Evolutionary conservation across 2,797 vertebrate species (phyloP).

Genomic region (Manis pentadactyla): DNA sequence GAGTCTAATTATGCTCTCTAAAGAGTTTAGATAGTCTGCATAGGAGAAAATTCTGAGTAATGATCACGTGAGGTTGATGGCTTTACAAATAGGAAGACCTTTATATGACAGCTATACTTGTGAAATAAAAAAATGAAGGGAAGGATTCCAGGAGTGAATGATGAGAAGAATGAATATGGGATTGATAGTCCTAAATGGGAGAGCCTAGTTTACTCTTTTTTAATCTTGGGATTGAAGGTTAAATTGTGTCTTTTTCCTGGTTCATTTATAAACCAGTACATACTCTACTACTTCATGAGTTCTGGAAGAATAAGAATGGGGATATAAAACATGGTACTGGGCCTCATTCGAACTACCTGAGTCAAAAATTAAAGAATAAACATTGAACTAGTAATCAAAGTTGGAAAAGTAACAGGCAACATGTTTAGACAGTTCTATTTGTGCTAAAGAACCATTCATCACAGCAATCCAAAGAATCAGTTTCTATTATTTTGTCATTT

Average conservation of each 20-base stretch:
- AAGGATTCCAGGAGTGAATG: background rate
- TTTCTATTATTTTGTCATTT: background rate
- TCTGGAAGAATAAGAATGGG: background rate
- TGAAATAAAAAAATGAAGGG: background rate
- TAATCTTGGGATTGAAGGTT: background rate
- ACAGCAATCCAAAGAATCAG: background rate
- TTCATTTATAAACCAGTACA: background rate
- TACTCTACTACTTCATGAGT: background rate
- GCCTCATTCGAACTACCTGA: background rate
- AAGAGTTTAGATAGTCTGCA: constrained; percentile 11
- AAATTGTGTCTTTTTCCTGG: background rate
- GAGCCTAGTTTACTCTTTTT: background rate
- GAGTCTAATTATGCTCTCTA: background rate
- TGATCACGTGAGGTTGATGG: background rate
- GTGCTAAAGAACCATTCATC: background rate
- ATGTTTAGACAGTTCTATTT: background rate
- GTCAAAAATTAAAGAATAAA: background rate
- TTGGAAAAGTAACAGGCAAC: background rate
- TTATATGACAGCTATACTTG: background rate
- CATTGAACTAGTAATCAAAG: background rate
- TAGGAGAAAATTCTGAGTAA: background rate
- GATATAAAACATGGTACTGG: background rate
- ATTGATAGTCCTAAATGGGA: background rate
- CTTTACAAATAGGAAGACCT: background rate
- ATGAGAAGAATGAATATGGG: background rate